Percentiles rank a stretch among this genome's conserved stretches.
Evolutionary conservation across 2,888 invertebrate genomes (phyloP).

Genomic region (Euzophera pinguis): DNA sequence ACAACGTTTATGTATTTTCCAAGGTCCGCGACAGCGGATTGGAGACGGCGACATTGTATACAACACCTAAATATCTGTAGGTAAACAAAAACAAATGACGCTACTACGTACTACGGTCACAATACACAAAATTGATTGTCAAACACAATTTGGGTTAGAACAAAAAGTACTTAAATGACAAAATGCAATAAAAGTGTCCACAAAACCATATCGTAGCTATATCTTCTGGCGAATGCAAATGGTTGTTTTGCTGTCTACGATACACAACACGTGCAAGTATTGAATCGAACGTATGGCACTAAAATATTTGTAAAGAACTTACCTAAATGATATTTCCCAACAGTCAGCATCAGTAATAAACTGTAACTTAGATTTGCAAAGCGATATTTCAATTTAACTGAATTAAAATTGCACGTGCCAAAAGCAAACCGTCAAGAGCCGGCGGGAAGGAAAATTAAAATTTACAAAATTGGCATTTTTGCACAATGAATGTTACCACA

Average conservation of each 20-base stretch:
- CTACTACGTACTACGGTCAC: conserved; percentile 26
- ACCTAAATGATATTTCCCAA: conserved; percentile 61
- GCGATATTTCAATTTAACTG: conserved; percentile 46
- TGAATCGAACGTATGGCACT: conserved; percentile 37
- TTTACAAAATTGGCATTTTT: conserved; percentile 49
- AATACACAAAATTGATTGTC: conserved; percentile 5
- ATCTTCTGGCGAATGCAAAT: conserved; percentile 64
- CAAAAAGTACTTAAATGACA: conserved; percentile 16
- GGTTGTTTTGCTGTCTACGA: conserved; percentile 73
- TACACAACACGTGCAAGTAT: conserved; percentile 69
- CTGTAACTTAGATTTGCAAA: conserved; percentile 41
- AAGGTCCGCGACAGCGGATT: conserved; percentile 69
- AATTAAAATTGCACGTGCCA: conserved; percentile 75
- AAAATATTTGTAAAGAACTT: conserved; percentile 47
- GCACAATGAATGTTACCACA: conserved; percentile 39
- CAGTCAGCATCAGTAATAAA: conserved; percentile 68
- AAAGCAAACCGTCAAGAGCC: conserved; percentile 73
- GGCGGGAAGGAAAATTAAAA: conserved; percentile 74
- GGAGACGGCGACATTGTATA: conserved; percentile 68
- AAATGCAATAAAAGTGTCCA: conserved; percentile 21
- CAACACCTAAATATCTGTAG: conserved; percentile 65
- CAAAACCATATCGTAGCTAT: conserved; percentile 73
- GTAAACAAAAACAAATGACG: conserved; percentile 77
- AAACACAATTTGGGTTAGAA: conserved; percentile 16
- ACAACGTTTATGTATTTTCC: conserved; percentile 71